Evolutionary conservation across 2,113 vertebrate genomes (phyloP), one percentile per base, ranked within the genome.

Genomic region (Xerus inauris): DNA sequence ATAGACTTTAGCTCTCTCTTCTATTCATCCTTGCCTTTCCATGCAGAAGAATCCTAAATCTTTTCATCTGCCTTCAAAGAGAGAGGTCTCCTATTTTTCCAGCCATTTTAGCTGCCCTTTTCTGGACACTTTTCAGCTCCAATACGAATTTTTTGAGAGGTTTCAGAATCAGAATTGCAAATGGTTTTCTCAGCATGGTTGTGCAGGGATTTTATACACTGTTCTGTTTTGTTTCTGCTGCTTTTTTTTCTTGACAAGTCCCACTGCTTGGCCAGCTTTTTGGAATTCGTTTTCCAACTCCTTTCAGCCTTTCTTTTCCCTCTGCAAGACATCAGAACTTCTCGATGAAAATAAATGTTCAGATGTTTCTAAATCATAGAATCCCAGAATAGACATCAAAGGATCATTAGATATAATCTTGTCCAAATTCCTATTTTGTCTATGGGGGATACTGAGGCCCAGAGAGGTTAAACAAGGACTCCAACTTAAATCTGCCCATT

Each of bases 151-250:
- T 91, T 93, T 93, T 54, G 35, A 93, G 86, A 91, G 24, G 64
- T 87, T 89, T 93, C 51, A 91, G 40, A 89, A 94, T 84, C 69
- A 89, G 49, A 94, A 95, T 86, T 94, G 38, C 75, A 89, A 89
- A 94, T 89, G 24, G 11, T 69, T 87, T 95, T 82, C 89, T 76
- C 62, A 54, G 62, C 73, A 73, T 85, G 28, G 38, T 35, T 72
- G 24, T 87, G 12, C 38, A 51, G 19, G 28, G 85, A 84, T 96
- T 92, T 89, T 87, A 64, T 84, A 35, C 54, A 96, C n/a, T n/a
- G 42, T 93, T 97, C 62, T 71, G 5, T 93, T 93, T 92, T 87
- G 28, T 80, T 94, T 94, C 76, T 54, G 35, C 4, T 86, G 87
- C 38, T 22, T 94, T 87, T 69, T 69, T 83, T 67, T 90, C 51